Percentiles rank a stretch among this genome's conserved stretches.
phyloP scores from a whole-genome alignment of 2,888 invertebrate genomes.

The Diadegma fenestrale region DNA sequence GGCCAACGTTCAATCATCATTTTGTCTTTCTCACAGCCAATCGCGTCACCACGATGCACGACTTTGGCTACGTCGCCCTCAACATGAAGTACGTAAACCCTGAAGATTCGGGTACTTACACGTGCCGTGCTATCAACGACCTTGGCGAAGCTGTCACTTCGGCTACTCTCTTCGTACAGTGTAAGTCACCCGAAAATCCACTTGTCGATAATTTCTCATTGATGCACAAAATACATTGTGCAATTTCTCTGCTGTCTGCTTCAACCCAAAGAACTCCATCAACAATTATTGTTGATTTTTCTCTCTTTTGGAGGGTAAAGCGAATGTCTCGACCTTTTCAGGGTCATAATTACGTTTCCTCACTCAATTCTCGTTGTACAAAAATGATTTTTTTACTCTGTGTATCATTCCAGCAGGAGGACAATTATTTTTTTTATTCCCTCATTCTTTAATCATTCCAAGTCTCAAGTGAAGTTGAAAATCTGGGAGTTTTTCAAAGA shows the following conservation, averaged over 20 bases:
- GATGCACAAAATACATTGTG: not conserved
- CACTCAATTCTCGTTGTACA: no score
- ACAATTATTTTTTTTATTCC: no score
- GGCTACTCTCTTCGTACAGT: conserved; percentile 95
- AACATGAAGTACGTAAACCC: conserved; percentile 98
- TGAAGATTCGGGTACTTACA: conserved; percentile 98
- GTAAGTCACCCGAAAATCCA: conserved; percentile 85
- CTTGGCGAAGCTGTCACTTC: conserved; percentile 98
- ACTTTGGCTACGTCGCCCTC: conserved; percentile 98
- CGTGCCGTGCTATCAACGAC: conserved; percentile 96
- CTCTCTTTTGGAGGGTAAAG: no score
- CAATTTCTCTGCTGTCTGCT: conserved; percentile 4
- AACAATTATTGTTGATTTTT: not conserved
- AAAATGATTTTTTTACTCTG: no score
- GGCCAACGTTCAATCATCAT: conserved; percentile 57
- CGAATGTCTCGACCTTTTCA: no score
- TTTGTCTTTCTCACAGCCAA: conserved; percentile 88
- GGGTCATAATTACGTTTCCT: no score
- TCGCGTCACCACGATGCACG: conserved; percentile 97
- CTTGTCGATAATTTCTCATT: not conserved
- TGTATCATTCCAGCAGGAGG: no score
- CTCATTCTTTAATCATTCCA: no score
- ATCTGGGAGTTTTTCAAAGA: no score
- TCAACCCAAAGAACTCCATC: not conserved
- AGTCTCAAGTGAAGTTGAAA: no score